Percentiles rank a stretch among this genome's conserved stretches.
phyloP scores from a whole-genome alignment of 2,797 vertebrate species.

The Orestias chungarensis region DNA sequence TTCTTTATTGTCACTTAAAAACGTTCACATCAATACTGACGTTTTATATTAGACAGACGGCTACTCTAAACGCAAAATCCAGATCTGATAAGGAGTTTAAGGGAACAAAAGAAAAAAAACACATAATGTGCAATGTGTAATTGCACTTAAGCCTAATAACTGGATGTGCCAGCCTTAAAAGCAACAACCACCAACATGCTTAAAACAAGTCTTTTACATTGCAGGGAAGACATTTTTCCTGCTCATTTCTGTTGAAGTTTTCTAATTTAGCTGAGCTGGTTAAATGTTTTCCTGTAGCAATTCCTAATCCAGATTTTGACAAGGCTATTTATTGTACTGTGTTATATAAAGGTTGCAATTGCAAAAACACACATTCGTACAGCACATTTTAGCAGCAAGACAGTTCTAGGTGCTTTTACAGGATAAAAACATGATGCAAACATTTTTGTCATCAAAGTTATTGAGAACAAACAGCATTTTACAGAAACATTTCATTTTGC shows the following conservation, averaged over 20 bases:
- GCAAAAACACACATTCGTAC: too few relatives aligned
- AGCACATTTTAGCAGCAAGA: too few relatives aligned
- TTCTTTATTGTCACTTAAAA: not conserved
- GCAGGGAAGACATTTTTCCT: not conserved
- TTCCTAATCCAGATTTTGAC: not conserved
- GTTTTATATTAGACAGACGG: not conserved
- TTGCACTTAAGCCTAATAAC: not conserved
- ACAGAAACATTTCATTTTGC: too few relatives aligned
- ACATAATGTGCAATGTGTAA: not conserved
- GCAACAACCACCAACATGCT: not conserved
- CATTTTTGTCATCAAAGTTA: too few relatives aligned
- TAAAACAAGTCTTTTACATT: not conserved
- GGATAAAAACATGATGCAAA: too few relatives aligned
- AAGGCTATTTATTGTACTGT: not conserved
- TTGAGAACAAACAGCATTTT: too few relatives aligned
- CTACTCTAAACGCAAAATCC: not conserved
- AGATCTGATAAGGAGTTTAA: not conserved
- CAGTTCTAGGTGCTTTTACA: too few relatives aligned
- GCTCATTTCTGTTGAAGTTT: not conserved
- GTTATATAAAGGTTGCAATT: not conserved
- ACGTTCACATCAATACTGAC: not conserved
- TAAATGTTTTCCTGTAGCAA: not conserved
- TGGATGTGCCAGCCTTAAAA: not conserved
- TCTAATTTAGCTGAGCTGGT: not conserved
- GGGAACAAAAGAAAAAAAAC: not conserved